Percentiles rank a stretch among this genome's conserved stretches.
phyloP scores from a whole-genome alignment of 2,797 vertebrate species.

The Manis crassicaudata region DNA sequence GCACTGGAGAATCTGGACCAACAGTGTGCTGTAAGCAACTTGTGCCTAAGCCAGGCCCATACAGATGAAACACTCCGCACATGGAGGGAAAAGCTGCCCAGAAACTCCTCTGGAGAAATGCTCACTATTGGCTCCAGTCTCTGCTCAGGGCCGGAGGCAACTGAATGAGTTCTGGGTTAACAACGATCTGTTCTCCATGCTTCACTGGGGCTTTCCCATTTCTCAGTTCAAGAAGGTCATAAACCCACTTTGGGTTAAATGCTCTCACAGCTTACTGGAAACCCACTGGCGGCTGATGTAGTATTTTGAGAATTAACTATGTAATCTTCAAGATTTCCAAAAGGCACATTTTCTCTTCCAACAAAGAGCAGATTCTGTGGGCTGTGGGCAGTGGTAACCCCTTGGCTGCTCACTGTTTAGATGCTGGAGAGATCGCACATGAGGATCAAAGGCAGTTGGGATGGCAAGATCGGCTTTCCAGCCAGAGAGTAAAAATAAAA shows the following conservation, averaged over 20 bases:
- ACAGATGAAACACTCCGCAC: background rate
- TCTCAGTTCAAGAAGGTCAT: slow-evolving; percentile 66
- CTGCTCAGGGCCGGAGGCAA: background rate
- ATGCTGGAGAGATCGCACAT: slow-evolving; percentile 46
- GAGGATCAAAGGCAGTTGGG: slow-evolving; percentile 68
- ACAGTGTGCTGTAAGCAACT: background rate
- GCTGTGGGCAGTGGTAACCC: slow-evolving; percentile 68
- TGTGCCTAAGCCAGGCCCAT: slow-evolving; percentile 43
- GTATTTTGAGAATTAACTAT: slow-evolving; percentile 77
- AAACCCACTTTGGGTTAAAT: slow-evolving; percentile 74
- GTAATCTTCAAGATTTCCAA: slow-evolving; percentile 78
- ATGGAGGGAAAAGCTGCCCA: background rate
- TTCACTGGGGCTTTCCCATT: slow-evolving; percentile 24
- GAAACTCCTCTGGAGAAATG: slow-evolving; percentile 21
- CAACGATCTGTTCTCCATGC: background rate
- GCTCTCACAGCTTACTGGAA: slow-evolving; percentile 82
- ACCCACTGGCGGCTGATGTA: slow-evolving; percentile 65
- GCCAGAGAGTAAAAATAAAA: slow-evolving; percentile 68
- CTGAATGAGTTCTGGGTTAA: background rate
- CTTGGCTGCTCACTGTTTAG: background rate
- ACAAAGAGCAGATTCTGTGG: slow-evolving; percentile 53
- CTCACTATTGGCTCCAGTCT: background rate
- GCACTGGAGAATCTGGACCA: background rate
- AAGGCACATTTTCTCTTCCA: slow-evolving; percentile 67
- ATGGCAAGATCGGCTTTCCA: slow-evolving; percentile 62